Conservation (phyloP, 2,797 vertebrate genomes). For the Alauda arvensis region DNA sequence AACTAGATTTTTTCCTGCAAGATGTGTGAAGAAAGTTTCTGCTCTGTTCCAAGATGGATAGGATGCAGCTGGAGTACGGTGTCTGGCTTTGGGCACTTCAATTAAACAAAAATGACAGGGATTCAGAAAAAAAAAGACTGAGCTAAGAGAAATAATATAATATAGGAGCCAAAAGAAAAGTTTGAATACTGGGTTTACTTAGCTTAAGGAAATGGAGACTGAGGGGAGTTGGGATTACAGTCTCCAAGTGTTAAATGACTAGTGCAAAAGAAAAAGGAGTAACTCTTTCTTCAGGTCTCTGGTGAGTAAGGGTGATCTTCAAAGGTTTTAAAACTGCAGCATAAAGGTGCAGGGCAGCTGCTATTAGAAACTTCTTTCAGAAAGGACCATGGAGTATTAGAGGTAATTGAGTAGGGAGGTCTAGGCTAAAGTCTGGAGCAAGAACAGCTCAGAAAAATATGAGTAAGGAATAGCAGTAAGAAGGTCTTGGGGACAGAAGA, state of each 20-base stretch:
- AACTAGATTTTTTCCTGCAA: neutral
- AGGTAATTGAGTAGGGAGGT: neutral
- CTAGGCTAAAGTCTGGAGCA: neutral
- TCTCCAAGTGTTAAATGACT: neutral
- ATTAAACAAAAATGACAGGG: neutral
- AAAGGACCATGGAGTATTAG: neutral
- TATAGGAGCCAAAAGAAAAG: neutral
- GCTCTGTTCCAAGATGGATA: neutral
- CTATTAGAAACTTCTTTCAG: neutral
- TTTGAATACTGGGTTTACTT: neutral
- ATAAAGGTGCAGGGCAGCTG: neutral
- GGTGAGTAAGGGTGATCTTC: neutral
- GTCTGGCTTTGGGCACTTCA: neutral
- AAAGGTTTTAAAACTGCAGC: neutral
- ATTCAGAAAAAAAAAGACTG: neutral
- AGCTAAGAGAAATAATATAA: neutral
- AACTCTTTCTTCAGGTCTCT: neutral
- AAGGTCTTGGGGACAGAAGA: neutral
- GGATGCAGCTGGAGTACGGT: neutral
- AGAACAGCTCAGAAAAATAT: neutral
- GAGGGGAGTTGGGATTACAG: neutral
- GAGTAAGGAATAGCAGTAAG: neutral
- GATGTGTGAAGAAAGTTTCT: neutral
- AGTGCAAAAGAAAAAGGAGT: neutral
- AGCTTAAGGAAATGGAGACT: neutral